Base-by-base conservation (phyloP, 23 tunicate species). In the Aplidium turbinatum region DNA sequence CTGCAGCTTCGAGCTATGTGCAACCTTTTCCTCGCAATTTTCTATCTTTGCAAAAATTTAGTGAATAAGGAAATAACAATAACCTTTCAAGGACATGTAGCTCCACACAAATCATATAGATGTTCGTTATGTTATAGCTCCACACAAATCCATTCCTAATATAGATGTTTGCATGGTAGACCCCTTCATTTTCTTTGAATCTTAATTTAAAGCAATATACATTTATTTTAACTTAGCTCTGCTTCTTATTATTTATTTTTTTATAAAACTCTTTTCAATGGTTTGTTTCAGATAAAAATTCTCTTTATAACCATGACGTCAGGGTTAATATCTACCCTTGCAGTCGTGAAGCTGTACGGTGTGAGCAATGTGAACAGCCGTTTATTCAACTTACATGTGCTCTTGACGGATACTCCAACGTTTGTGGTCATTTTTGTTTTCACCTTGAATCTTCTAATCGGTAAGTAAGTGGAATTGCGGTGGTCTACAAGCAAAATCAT, bases 381-480 rank as follows among this genome's bases (percentile, higher is more conserved):
- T 29, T 56, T 68, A 0, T 78, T 65, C 29, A 84, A 79, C 64
- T 57, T 84, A 24, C 68, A 56, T 39, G 24, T 79, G 7, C 64
- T 91, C 19, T 24, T 84, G 19, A 51, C 46, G 1, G 91, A 91
- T 39, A 55, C 84, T 38, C 27, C 73, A n/a, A 66, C 82, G 0
- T 91, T 78, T 75, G 64, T 48, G 33, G 68, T 56, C 29, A 26
- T 84, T 4, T 35, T 91, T 21, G 29, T 84, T 1, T 91, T 66
- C 57, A 11, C 53, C 22, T 0, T 91, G 5, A 84, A 91, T 75
- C 33, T 91, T 28, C 24, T 72, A 26, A 31, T 84, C n/a, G 97
- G 97, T 91, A 60, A 57, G 86, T 75, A n/a, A n/a, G n/a, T n/a
- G n/a, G n/a, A n/a, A n/a, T n/a, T n/a, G n/a, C n/a, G n/a, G n/a